Conservation (phyloP, 2,888 invertebrate genomes). For the Drosophila mayaguana region DNA sequence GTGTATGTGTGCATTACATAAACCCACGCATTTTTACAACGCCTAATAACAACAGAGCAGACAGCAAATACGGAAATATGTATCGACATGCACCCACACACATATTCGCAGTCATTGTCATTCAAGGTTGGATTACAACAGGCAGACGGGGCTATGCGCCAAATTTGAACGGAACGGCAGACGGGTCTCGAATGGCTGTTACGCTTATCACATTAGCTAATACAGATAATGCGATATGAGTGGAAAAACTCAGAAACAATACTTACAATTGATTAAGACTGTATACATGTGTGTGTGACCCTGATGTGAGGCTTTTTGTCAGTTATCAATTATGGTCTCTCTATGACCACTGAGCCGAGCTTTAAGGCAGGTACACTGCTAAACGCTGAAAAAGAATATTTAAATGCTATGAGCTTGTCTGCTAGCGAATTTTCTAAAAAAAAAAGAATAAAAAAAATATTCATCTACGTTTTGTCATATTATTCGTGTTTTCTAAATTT, state of each 20-base stretch:
- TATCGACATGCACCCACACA: slow-evolving; percentile 5
- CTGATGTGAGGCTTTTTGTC: background rate
- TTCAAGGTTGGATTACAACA: slow-evolving; percentile 54
- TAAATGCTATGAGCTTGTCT: background rate
- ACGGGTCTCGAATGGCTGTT: background rate
- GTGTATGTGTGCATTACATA: slow-evolving; percentile 48
- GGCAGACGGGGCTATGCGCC: background rate
- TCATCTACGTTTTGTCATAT: background rate
- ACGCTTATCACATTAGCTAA: slow-evolving; percentile 21
- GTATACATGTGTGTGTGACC: background rate
- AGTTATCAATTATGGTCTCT: background rate
- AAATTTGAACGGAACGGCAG: slow-evolving; percentile 7
- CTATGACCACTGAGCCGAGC: background rate
- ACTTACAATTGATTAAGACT: background rate
- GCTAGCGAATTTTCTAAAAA: background rate
- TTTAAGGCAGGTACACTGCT: slow-evolving; percentile 6
- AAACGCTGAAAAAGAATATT: background rate
- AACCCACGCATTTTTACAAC: slow-evolving; percentile 44
- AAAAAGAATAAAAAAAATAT: background rate
- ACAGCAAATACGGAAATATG: slow-evolving; percentile 55
- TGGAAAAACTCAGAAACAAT: background rate
- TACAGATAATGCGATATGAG: slow-evolving; percentile 17
- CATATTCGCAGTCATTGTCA: slow-evolving; percentile 42
- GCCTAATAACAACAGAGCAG: slow-evolving; percentile 42
- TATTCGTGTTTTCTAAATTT: background rate